Evolutionary conservation across 2,113 vertebrate genomes (phyloP).

Genomic region (Seriola quinqueradiata): DNA sequence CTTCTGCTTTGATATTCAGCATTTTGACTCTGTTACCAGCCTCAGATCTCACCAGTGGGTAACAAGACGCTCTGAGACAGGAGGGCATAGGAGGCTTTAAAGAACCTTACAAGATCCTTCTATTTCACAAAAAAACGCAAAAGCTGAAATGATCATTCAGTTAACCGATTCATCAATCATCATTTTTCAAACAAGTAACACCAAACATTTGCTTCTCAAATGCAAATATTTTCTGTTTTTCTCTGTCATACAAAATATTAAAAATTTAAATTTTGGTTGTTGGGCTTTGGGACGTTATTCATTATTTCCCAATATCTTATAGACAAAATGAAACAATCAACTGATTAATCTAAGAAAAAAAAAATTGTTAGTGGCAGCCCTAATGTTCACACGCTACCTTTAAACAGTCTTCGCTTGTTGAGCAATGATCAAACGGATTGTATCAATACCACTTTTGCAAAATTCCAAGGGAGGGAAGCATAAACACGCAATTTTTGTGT

Average conservation of each 20-base stretch:
- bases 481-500: neutral
- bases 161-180: neutral
- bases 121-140: neutral
- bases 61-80: slow-evolving; percentile 16
- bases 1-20: slow-evolving; percentile 38
- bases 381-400: neutral
- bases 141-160: neutral
- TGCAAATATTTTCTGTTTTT: no score
- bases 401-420: no score
- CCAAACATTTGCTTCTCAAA: neutral
- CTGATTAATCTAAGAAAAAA: neutral
- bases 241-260: no score
- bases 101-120: neutral
- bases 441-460: no score
- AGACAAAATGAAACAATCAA: neutral
- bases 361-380: neutral
- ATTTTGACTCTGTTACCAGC: slow-evolving; percentile 15
- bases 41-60: slow-evolving; percentile 38
- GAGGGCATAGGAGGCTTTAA: slow-evolving; percentile 1
- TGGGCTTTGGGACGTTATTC: neutral
- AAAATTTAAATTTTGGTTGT: neutral
- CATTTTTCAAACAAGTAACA: neutral
- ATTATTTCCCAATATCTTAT: neutral
- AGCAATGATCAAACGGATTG: neutral
- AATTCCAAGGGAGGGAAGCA: no score